phyloP scores from a whole-genome alignment of 2,113 vertebrate genomes.

The Calcarius ornatus region DNA sequence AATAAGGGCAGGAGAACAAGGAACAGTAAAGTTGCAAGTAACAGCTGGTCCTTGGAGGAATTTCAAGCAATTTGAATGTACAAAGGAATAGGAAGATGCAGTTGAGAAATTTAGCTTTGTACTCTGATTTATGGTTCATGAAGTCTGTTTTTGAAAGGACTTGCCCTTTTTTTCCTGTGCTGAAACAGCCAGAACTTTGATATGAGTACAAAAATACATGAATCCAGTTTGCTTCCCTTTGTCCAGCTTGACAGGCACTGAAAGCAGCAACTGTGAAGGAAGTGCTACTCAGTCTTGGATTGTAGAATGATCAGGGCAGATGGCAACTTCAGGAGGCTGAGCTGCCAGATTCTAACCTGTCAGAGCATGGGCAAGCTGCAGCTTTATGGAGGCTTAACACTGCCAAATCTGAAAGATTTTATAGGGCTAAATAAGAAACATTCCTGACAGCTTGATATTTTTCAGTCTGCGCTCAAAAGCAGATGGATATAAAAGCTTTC shows the following conservation, averaged over 20 bases:
- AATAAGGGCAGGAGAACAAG: not conserved
- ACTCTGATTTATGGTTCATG: not conserved
- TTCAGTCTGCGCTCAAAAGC: slow-evolving; percentile 30
- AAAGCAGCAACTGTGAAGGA: not conserved
- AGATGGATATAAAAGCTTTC: slow-evolving; percentile 46
- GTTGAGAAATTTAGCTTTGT: not conserved
- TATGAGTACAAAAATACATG: not conserved
- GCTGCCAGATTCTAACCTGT: slow-evolving; percentile 40
- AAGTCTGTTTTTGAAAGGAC: not conserved
- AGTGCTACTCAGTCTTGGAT: not conserved
- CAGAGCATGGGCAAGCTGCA: slow-evolving; percentile 28
- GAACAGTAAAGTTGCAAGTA: not conserved
- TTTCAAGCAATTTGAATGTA: not conserved
- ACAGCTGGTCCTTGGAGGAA: not conserved
- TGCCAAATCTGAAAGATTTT: slow-evolving; percentile 40
- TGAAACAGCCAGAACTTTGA: not conserved
- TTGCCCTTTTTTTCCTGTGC: not conserved
- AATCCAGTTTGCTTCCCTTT: not conserved
- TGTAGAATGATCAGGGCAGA: not conserved
- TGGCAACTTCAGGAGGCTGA: not conserved
- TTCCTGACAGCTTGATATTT: slow-evolving; percentile 43
- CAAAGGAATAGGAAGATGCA: not conserved
- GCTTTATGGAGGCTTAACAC: slow-evolving; percentile 26
- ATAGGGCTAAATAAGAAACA: slow-evolving; percentile 26
- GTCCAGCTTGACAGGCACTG: not conserved